Evolutionary conservation across 2,797 vertebrate species (phyloP).

Genomic region (Molossus alvarezi): DNA sequence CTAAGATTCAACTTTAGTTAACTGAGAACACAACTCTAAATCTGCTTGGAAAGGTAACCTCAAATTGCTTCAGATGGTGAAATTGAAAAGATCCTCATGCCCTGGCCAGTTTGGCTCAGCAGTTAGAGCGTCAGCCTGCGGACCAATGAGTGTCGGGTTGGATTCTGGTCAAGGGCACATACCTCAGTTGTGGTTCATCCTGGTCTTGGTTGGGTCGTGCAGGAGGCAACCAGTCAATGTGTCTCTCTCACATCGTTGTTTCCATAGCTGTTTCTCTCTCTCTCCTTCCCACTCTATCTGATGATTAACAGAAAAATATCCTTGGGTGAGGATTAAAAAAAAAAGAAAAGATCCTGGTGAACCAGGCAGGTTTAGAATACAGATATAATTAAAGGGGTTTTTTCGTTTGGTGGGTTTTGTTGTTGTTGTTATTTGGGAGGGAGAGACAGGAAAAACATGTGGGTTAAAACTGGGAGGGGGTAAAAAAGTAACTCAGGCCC

Average conservation of each 20-base stretch:
- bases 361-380: neutral
- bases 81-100: neutral
- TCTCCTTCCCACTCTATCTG: too few species aligned
- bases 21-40: neutral
- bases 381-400: neutral
- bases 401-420: neutral
- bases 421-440: neutral
- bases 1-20: neutral
- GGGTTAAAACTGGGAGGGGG: neutral
- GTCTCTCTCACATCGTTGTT: too few species aligned
- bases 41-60: slow-evolving; percentile 31
- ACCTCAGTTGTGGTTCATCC: too few species aligned
- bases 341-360: neutral
- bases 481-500: neutral
- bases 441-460: neutral
- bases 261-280: too few species aligned
- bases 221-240: too few species aligned
- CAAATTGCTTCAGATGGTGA: neutral
- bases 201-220: too few species aligned
- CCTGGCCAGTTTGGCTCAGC: too few species aligned
- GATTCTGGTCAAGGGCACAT: too few species aligned
- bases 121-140: too few species aligned
- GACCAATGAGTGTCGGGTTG: too few species aligned
- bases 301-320: too few species aligned
- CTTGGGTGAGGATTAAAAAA: too few species aligned